Conservation (phyloP, 2,888 invertebrate genomes). For the Pollenia griseotomentosa region DNA sequence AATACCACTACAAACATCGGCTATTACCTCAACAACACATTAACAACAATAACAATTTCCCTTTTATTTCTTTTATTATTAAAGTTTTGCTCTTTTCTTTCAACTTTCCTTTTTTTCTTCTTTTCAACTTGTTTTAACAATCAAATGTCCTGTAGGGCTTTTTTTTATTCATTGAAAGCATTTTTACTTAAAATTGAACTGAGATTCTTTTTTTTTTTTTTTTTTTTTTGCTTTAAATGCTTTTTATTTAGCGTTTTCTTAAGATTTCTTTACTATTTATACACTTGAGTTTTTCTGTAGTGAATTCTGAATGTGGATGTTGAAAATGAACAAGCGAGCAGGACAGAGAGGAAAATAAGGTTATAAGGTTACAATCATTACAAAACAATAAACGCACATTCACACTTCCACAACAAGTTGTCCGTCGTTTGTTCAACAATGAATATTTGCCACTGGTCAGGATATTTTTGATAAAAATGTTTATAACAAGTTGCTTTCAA, state of each 20-base stretch:
- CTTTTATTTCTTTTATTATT: slow-evolving; percentile 40
- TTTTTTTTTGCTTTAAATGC: slow-evolving; percentile 15
- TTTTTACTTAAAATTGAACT: slow-evolving; percentile 35
- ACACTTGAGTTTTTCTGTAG: slow-evolving; percentile 58
- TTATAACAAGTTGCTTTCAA: slow-evolving; percentile 21
- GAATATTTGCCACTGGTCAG: slow-evolving; percentile 62
- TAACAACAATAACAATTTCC: slow-evolving; percentile 52
- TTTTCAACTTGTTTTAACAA: slow-evolving; percentile 57
- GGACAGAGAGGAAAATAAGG: slow-evolving; percentile 68
- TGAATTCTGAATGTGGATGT: slow-evolving; percentile 22
- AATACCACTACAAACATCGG: slow-evolving; percentile 45
- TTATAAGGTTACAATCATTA: slow-evolving; percentile 77
- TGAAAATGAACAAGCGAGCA: slow-evolving; percentile 32
- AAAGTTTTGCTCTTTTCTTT: slow-evolving; percentile 27
- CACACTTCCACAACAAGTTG: slow-evolving; percentile 3
- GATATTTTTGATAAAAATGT: slow-evolving; percentile 42
- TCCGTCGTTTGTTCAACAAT: slow-evolving; percentile 53
- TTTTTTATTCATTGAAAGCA: slow-evolving; percentile 33
- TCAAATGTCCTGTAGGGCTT: slow-evolving; percentile 69
- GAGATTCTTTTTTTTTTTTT: slow-evolving; percentile 27
- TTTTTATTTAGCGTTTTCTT: slow-evolving; percentile 54
- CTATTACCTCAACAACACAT: slow-evolving; percentile 65
- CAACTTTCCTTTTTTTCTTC: background rate
- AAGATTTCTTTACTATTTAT: slow-evolving; percentile 63
- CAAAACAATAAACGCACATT: slow-evolving; percentile 39